phyloP scores from a whole-genome alignment of 2,113 vertebrate species.

The Girardinichthys multiradiatus region DNA sequence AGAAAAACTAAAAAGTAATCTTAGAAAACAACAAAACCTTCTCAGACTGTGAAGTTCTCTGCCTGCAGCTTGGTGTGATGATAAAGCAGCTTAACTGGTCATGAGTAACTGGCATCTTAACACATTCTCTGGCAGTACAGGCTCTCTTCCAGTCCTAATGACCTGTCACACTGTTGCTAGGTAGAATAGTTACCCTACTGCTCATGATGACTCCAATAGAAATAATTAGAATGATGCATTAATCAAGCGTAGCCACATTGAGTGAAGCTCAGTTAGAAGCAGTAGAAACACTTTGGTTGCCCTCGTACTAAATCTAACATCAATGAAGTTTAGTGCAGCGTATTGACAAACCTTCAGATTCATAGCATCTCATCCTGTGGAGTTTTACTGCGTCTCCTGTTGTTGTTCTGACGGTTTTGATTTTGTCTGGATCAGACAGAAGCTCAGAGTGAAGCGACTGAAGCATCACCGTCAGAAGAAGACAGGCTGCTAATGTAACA shows the following conservation, averaged over 20 bases:
- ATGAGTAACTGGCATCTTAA: constrained; percentile 55
- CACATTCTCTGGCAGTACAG: constrained; percentile 47
- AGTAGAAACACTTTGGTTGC: constrained; percentile 42
- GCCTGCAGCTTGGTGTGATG: constrained; percentile 46
- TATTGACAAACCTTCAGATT: neutral
- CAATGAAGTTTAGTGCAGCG: constrained; percentile 13
- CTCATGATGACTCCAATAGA: constrained; percentile 62
- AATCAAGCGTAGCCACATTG: constrained; percentile 57
- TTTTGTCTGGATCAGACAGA: constrained; percentile 54
- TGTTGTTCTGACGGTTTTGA: too few species aligned
- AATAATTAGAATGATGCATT: constrained; percentile 60
- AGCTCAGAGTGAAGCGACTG: constrained; percentile 60
- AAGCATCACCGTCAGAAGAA: constrained; percentile 71
- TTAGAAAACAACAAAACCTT: constrained; percentile 3
- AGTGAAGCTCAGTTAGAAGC: constrained; percentile 65
- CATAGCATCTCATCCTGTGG: too few species aligned
- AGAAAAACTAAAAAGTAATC: neutral
- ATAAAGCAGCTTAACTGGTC: constrained; percentile 58
- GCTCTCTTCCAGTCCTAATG: constrained; percentile 60
- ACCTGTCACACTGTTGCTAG: constrained; percentile 68
- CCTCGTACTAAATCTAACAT: constrained; percentile 43
- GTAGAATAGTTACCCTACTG: constrained; percentile 48
- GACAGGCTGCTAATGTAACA: constrained; percentile 55
- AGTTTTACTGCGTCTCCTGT: neutral
- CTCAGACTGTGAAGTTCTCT: constrained; percentile 25